Base-by-base conservation (phyloP, 2,113 vertebrate species). In the Xyliphius kryptos region DNA sequence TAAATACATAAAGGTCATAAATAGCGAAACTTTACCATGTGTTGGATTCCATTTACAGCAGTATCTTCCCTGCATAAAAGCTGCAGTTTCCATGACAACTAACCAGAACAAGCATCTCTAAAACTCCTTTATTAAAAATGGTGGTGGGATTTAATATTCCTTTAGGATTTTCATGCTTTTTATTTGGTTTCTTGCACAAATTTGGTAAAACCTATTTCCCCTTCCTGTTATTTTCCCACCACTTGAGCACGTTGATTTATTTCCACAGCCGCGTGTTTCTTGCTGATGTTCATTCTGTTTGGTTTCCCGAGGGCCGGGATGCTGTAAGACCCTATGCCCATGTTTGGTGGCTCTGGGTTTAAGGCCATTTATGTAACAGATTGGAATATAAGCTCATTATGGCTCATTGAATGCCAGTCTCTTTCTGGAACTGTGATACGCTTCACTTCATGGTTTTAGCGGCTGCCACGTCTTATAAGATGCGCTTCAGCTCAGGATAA, bases 1-100 rank as follows among this genome's bases (percentile, higher is more conserved):
- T 72, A 72, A 72, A 72, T 72, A 72, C 66, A 72, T 72, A 72
- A 68, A 72, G 66, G 66, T 72, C 66, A 72, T 68, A 72, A 72
- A 72, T 72, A 64, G 66, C 61, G 51, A 47, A 72, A 68, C 66
- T 65, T 65, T 51, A 59, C 66, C 10, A 36, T 48, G 22, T 53
- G 60, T 59, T 37, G 16, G 22, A 38, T 46, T 72, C 50, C 56
- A 56, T 61, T 68, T 68, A 52, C 50, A 13, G 36, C 53, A 36
- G 15, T 41, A 26, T 22, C 50, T 64, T 48, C 52, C 55, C 16
- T 48, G 13, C 50, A 50, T 36, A 68, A 56, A 61, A 21, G 51
- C 61, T 47, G 61, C 61, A 51, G 66, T 72, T 72, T 55, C 70
- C 70, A 72, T 72, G 70, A 56, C 70, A 65, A 65, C 70, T 46